phyloP scores from a whole-genome alignment of 2,888 invertebrate species.

The Tachina grossa region DNA sequence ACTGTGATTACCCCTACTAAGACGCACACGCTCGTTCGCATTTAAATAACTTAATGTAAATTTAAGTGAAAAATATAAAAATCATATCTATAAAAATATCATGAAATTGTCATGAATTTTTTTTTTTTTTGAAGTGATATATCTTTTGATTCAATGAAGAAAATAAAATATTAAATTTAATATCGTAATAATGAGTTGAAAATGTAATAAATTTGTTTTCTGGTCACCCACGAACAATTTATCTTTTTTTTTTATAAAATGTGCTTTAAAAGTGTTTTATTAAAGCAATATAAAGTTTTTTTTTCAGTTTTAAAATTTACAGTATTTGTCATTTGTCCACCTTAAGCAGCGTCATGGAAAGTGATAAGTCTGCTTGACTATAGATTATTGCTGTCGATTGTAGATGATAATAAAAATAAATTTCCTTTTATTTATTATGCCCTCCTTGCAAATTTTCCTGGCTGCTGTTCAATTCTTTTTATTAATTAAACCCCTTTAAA shows the following conservation, averaged over 20 bases:
- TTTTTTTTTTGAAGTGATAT: conserved; percentile 56
- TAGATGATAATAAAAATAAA: not conserved
- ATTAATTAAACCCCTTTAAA: not conserved
- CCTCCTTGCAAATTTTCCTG: too few relatives aligned
- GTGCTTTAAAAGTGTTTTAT: not conserved
- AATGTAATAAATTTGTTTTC: conserved; percentile 32
- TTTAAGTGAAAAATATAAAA: conserved; percentile 32
- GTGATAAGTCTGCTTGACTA: too few relatives aligned
- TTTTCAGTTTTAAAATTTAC: not conserved
- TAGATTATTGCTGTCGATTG: not conserved
- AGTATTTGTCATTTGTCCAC: too few relatives aligned
- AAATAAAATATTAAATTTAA: conserved; percentile 62
- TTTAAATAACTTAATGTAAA: conserved; percentile 33
- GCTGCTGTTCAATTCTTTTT: too few relatives aligned
- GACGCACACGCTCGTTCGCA: not conserved
- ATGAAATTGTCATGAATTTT: conserved; percentile 58
- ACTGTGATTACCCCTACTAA: conserved; percentile 13
- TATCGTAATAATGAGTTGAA: conserved; percentile 41
- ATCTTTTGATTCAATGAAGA: conserved; percentile 49
- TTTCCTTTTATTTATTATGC: not conserved
- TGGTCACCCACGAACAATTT: conserved; percentile 27
- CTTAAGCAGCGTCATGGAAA: too few relatives aligned
- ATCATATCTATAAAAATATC: conserved; percentile 52
- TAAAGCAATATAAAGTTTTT: not conserved
- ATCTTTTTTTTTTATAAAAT: not conserved